Evolutionary conservation across 2,797 vertebrate species (phyloP).

Genomic region (Kryptopterus vitreolus): DNA sequence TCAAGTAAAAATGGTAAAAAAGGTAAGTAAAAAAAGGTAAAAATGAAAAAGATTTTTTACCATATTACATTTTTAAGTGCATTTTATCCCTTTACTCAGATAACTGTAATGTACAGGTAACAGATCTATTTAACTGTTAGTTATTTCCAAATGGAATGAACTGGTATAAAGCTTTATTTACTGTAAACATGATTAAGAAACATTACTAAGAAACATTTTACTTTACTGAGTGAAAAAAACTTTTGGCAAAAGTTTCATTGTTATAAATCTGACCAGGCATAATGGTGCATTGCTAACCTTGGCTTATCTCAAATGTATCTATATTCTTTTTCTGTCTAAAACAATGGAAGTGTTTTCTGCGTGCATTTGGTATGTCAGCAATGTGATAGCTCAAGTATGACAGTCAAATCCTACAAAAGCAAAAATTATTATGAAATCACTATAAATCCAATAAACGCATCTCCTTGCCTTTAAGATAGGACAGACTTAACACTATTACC

Average conservation of each 20-base stretch:
- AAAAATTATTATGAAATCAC: constrained; percentile 55
- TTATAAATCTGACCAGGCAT: not conserved
- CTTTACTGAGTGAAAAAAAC: not conserved
- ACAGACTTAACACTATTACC: constrained; percentile 60
- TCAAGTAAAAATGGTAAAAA: too few species aligned
- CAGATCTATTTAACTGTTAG: constrained; percentile 36
- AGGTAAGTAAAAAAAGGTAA: too few species aligned
- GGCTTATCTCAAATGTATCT: constrained; percentile 25
- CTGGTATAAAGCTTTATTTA: constrained; percentile 5
- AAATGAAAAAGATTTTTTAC: too few species aligned
- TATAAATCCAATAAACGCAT: constrained; percentile 53
- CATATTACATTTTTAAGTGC: too few species aligned
- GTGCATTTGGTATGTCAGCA: constrained; percentile 50
- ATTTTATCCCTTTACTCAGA: too few species aligned
- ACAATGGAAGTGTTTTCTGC: constrained; percentile 20
- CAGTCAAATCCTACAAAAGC: constrained; percentile 36
- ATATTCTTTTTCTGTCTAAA: constrained; percentile 23
- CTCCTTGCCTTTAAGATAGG: constrained; percentile 50
- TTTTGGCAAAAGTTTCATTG: not conserved
- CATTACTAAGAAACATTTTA: too few species aligned
- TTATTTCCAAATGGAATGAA: not conserved
- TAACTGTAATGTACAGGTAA: constrained; percentile 32
- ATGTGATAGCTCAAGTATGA: constrained; percentile 32
- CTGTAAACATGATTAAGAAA: constrained; percentile 38
- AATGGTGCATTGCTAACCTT: not conserved